phyloP scores from a whole-genome alignment of 2,797 vertebrate species.

The Anabas testudineus region DNA sequence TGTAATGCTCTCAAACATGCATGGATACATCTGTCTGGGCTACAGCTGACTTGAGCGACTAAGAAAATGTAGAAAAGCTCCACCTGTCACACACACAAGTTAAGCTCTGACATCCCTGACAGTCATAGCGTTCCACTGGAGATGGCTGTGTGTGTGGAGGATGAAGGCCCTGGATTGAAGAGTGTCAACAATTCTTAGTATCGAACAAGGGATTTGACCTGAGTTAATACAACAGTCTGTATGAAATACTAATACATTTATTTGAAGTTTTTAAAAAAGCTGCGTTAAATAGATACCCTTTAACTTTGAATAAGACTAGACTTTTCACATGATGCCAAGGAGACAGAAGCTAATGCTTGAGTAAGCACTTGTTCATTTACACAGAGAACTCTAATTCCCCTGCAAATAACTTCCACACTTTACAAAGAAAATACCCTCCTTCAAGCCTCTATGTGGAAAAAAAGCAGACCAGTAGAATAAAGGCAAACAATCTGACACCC shows the following conservation, averaged over 20 bases:
- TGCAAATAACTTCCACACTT: constrained; percentile 30
- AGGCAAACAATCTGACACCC: constrained; percentile 27
- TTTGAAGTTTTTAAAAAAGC: constrained; percentile 52
- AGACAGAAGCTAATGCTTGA: constrained; percentile 60
- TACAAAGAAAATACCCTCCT: constrained; percentile 23
- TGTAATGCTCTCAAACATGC: constrained; percentile 45
- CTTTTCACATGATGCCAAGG: constrained; percentile 43
- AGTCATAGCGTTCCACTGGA: constrained; percentile 22
- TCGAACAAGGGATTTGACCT: constrained; percentile 72
- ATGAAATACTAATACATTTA: constrained; percentile 65
- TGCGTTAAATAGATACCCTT: constrained; percentile 52
- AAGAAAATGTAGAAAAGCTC: constrained; percentile 38
- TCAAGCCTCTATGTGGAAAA: constrained; percentile 35
- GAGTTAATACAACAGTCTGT: constrained; percentile 78
- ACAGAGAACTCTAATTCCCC: constrained; percentile 59
- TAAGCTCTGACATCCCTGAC: constrained; percentile 46
- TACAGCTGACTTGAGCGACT: constrained; percentile 45
- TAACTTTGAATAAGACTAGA: constrained; percentile 44
- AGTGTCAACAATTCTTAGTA: constrained; percentile 53
- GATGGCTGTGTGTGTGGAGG: constrained; percentile 29
- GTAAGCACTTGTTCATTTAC: constrained; percentile 69
- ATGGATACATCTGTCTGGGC: constrained; percentile 31
- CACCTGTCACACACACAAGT: constrained; percentile 6
- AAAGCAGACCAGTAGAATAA: constrained; percentile 29
- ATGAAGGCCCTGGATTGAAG: constrained; percentile 52